Base-by-base conservation (phyloP, 2,113 vertebrate genomes). In the chimpanzee (Pan troglodytes) region DNA sequence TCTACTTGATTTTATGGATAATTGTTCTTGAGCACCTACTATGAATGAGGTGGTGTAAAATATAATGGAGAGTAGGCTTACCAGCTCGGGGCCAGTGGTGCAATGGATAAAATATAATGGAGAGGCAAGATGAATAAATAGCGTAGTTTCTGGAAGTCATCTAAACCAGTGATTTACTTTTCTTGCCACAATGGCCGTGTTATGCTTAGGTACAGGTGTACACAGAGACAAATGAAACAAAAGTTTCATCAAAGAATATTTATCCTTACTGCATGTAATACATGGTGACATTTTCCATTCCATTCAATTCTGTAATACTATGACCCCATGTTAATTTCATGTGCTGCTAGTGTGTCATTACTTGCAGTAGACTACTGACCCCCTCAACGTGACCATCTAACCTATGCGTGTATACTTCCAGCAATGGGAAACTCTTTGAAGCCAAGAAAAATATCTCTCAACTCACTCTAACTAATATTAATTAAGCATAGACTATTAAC, bases 151-250 rank as follows among this genome's bases (percentile, higher is more conserved):
- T 78, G 79, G 61, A 95, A 67, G 79, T 73, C 80, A 67, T 86
- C 38, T 61, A 76, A 94, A 93, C 48, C 18, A 61, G 40, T 70
- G 80, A n/a, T 67, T 94, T 68, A 38, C 76, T 94, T 87, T 96
- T 90, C 43, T 96, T 87, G 70, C n/a, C 61, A 80, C 27, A 59
- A 27, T 88, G 32, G 10, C 61, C 48, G 6, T 8, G n/a, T 88
- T 84, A 88, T 27, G 79, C 6, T 87, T 84, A 75, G 76, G 64
- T 23, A 89, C 6, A 18, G 16, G 10, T 32, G 40, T 30, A 32
- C 23, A 75, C 27, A 70, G 1, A 78, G 13, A 89, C 17, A 70
- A 90, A 30, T 79, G 92, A 84, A 94, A 88, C 43, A 50, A 82
- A 93, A 35, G 8, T 86, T 67, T 73, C 59, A 92, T 32, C 81